phyloP scores from a whole-genome alignment of 2,797 vertebrate species.

The Pteropus rufus region DNA sequence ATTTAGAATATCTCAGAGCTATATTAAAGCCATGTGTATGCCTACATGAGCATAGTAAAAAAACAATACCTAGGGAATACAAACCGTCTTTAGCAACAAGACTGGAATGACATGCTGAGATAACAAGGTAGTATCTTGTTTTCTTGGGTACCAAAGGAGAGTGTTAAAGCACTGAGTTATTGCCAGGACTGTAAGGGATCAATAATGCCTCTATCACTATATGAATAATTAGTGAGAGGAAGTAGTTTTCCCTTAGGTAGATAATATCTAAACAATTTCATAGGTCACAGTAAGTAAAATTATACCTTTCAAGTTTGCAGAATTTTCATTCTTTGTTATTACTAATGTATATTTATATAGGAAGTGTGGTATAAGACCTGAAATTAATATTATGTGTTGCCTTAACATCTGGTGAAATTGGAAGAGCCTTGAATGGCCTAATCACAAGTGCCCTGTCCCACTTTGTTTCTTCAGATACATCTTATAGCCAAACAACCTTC shows the following conservation, averaged over 20 bases:
- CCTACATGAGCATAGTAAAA: not conserved
- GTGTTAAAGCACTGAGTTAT: not conserved
- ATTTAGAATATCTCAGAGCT: not conserved
- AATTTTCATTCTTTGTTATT: not conserved
- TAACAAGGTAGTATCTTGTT: not conserved
- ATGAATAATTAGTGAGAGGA: not conserved
- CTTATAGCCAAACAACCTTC: not conserved
- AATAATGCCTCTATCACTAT: not conserved
- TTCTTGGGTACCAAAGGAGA: not conserved
- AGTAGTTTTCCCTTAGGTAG: not conserved
- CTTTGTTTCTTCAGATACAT: not conserved
- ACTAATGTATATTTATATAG: not conserved
- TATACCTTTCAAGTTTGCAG: not conserved
- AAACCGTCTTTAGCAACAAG: not conserved
- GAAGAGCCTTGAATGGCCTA: not conserved
- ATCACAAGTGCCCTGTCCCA: not conserved
- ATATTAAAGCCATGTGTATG: not conserved
- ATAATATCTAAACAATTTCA: not conserved
- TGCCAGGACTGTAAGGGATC: not conserved
- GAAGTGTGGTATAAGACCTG: not conserved
- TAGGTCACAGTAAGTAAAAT: not conserved
- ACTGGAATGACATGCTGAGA: not conserved
- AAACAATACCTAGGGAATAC: not conserved
- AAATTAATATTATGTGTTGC: not conserved
- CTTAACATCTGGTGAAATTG: not conserved